Conservation (phyloP, 2,888 invertebrate genomes). For the Drymonia ruficornis region DNA sequence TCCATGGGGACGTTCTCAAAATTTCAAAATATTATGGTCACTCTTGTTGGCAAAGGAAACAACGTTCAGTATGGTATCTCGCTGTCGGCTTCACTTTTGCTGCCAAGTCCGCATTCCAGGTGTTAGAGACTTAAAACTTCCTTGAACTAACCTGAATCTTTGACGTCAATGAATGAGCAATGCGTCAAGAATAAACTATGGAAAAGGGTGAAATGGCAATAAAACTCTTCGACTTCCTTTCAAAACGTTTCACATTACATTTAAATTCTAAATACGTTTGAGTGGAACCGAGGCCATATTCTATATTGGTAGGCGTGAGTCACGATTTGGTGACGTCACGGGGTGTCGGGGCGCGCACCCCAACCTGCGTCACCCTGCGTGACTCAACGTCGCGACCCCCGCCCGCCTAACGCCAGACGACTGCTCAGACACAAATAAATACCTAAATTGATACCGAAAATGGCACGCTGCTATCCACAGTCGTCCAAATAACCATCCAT, state of each 20-base stretch:
- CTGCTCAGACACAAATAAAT: conserved; percentile 54
- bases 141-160: neutral
- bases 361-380: conserved; percentile 59
- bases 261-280: conserved; percentile 33
- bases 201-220: conserved; percentile 38
- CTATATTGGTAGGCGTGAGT: conserved; percentile 62
- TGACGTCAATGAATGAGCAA: neutral
- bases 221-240: conserved; percentile 39
- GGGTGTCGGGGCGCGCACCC: conserved; percentile 64
- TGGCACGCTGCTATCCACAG: conserved; percentile 16
- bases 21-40: no score
- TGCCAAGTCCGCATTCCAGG: no score
- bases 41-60: no score
- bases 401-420: conserved; percentile 47
- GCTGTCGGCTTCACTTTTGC: no score
- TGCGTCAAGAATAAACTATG: conserved; percentile 23
- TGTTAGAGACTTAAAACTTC: no score
- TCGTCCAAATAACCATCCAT: no score
- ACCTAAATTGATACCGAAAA: conserved; percentile 47
- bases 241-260: conserved; percentile 30
- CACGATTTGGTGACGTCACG: conserved; percentile 66
- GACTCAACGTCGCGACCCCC: conserved; percentile 60
- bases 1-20: no score
- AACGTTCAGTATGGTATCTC: no score
- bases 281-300: conserved; percentile 42